These are phyloP conservation scores for Trididemnum clinides DNA, from an alignment of 23 tunicate genomes.

Conservation along the genomic window DNA sequence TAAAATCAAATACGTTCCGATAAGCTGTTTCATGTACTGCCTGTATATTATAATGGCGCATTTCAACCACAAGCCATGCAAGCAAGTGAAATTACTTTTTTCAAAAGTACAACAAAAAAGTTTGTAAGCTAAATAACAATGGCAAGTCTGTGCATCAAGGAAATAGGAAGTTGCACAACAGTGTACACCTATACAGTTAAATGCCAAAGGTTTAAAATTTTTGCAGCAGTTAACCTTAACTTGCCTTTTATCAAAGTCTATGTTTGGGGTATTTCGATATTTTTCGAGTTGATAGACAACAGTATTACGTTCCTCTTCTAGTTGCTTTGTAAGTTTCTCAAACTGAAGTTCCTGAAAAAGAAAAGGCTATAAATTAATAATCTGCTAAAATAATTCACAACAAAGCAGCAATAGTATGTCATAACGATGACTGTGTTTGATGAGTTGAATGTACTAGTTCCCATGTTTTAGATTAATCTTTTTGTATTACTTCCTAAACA, in stretches of 20 bases:
- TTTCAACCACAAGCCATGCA: no score
- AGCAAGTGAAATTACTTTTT: no score
- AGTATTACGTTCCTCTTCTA: conserved; percentile 60
- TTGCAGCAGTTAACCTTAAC: neutral
- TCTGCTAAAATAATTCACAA: neutral
- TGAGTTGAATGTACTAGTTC: no score
- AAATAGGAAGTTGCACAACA: neutral
- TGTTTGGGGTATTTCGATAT: neutral
- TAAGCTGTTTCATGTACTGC: no score
- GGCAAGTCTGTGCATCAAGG: neutral
- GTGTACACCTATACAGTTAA: neutral
- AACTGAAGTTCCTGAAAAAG: conserved; percentile 57
- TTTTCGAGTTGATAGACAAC: conserved; percentile 60
- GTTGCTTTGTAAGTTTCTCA: conserved; percentile 56
- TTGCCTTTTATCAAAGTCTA: no score
- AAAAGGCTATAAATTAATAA: neutral
- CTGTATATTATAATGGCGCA: no score
- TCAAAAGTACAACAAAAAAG: no score
- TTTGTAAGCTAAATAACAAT: neutral
- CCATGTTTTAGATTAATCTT: no score
- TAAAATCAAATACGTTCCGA: no score
- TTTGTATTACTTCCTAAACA: no score
- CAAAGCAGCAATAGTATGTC: no score
- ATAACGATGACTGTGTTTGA: no score
- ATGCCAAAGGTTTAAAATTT: neutral